Base-by-base conservation (phyloP, 2,113 vertebrate genomes). In the Gallinago paraguaiae region DNA sequence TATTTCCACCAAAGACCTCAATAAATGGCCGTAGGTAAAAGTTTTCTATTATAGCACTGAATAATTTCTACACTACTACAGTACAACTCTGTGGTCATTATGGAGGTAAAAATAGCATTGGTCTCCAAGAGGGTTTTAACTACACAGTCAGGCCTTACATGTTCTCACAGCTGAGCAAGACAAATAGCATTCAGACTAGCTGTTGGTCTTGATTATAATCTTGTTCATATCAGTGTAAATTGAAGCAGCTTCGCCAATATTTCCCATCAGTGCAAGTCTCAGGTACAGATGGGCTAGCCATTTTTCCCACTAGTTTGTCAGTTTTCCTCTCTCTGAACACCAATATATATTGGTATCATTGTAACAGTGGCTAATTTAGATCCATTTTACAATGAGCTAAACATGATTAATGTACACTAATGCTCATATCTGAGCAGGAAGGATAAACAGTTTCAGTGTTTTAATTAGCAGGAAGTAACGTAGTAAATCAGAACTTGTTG, bases 11-110 rank as follows among this genome's bases (percentile, higher is more conserved):
- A 84, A 93, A 88, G 37, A 23, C 41, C 23, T 75, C 45, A 43
- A 68, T 78, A 93, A 97, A 91, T 85, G 74, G 50, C 53, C 68
- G 24, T 53, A 88, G 70, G 86, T 78, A 96, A 81, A 92, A 93
- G 41, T 75, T 65, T 82, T 92, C 41, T 92, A 9, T 46, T 74
- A 22, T 13, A 79, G 17, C 24, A 53, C 22, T 45, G 31, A 48
- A 86, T 80, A 92, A 96, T 93, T 86, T 64, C 68, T 56, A 43
- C 23, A 3, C 57, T 53, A 35, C 71, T 82, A 30, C 13, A 30
- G 24, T 69, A 39, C 35, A 70, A 39, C 18, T 45, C 70, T 65
- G 18, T 53, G 27, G 33, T 79, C 5, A 2, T 80, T 64, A 54
- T 56, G 33, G 16, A 76, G 39, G 71, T 70, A 90, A 79, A 88